These are phyloP conservation scores for Spisula solida DNA, from an alignment of 2,888 invertebrate genomes.

Conservation along the genomic window DNA sequence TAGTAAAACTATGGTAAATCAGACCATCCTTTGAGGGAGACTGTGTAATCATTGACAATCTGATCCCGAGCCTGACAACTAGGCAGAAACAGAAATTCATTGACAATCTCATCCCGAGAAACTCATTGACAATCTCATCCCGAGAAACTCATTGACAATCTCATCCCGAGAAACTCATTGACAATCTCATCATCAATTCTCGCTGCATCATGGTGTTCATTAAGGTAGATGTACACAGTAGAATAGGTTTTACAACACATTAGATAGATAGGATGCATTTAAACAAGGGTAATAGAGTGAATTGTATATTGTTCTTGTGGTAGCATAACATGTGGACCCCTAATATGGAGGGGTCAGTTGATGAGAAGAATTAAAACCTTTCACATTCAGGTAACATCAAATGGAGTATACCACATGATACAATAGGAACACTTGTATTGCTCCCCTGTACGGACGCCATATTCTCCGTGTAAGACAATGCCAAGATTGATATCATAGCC, in stretches of 20 bases:
- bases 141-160: too few species aligned
- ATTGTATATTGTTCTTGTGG: not conserved
- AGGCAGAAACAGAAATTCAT: too few species aligned
- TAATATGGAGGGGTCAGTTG: not conserved
- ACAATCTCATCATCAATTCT: too few species aligned
- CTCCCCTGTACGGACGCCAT: constrained; percentile 19
- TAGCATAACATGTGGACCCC: not conserved
- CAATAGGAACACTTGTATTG: constrained; percentile 7
- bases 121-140: too few species aligned
- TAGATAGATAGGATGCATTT: not conserved
- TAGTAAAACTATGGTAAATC: too few species aligned
- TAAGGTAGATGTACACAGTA: too few species aligned
- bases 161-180: too few species aligned
- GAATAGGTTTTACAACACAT: not conserved
- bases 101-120: too few species aligned
- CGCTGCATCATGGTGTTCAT: too few species aligned
- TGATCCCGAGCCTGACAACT: too few species aligned
- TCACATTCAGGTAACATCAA: constrained; percentile 51
- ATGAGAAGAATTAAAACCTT: constrained; percentile 45
- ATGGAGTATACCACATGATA: constrained; percentile 60
- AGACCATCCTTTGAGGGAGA: too few species aligned
- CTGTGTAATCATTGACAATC: too few species aligned
- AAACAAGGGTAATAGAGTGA: not conserved
- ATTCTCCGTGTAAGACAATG: not conserved
- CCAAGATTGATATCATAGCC: constrained; percentile 37